These are phyloP conservation scores for Pipra filicauda DNA, from an alignment of 2,113 vertebrate species.

Conservation along the genomic window DNA sequence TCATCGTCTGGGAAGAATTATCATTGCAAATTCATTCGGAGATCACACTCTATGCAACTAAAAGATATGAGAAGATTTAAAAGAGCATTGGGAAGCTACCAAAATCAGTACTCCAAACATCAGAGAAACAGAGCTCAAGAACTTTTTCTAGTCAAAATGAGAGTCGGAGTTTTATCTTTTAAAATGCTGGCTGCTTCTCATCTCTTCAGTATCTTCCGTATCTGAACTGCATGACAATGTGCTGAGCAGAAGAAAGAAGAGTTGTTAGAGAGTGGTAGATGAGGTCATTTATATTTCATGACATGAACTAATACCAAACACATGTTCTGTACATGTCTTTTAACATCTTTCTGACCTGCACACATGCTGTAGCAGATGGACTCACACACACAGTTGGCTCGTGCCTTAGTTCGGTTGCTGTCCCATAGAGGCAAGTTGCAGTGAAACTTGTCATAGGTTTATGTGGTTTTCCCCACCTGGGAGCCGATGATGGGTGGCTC, in stretches of 20 bases:
- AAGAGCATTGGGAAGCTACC: background rate
- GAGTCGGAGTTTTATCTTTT: background rate
- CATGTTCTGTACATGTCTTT: background rate
- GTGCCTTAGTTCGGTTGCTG: background rate
- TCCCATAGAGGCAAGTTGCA: background rate
- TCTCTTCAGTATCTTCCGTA: background rate
- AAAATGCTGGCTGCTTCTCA: background rate
- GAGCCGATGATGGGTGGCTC: no score
- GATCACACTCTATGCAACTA: background rate
- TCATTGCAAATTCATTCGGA: background rate
- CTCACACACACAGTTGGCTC: background rate
- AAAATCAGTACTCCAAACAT: background rate
- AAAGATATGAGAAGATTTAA: background rate
- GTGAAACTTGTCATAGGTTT: background rate
- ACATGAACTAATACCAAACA: background rate
- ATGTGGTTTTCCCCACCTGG: no score
- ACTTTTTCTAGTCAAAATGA: background rate
- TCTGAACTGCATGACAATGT: background rate
- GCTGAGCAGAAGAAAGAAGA: background rate
- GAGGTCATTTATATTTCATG: background rate
- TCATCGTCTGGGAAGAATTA: slow-evolving; percentile 1
- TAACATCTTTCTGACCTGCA: background rate
- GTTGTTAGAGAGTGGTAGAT: background rate
- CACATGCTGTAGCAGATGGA: background rate
- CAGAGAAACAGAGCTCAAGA: background rate